phyloP scores from a whole-genome alignment of 2,113 vertebrate genomes.

The Paradoxurus hermaphroditus region DNA sequence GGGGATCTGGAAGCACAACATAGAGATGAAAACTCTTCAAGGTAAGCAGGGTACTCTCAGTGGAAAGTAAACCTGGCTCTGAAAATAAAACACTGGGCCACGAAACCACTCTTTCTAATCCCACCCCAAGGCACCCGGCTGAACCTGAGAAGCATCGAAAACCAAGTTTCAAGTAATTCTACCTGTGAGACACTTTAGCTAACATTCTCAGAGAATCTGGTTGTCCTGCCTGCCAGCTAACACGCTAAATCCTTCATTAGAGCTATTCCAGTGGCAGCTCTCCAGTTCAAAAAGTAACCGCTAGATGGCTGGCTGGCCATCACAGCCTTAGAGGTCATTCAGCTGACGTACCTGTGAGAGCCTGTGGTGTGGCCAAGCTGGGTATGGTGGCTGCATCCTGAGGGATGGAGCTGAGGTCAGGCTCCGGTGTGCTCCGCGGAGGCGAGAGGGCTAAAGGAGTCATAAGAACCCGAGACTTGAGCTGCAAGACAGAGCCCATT shows the following conservation, averaged over 20 bases:
- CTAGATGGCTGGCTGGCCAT: neutral
- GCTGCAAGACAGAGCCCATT: slow-evolving; percentile 83
- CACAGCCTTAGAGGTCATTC: neutral
- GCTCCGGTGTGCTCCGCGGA: slow-evolving; percentile 92
- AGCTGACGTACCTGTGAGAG: slow-evolving; percentile 89
- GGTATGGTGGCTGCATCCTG: slow-evolving; percentile 95
- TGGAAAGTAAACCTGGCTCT: neutral
- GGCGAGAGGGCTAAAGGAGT: slow-evolving; percentile 92
- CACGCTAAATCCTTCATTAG: neutral
- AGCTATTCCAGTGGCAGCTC: neutral
- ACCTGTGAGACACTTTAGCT: neutral
- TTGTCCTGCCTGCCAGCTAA: neutral
- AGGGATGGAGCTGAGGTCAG: slow-evolving; percentile 93
- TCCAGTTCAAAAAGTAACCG: neutral
- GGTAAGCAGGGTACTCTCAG: neutral
- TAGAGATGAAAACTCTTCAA: neutral
- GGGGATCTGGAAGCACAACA: neutral
- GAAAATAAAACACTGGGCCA: neutral
- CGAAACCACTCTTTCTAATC: neutral
- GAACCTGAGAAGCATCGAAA: neutral
- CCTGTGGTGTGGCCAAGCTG: slow-evolving; percentile 88
- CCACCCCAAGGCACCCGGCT: neutral
- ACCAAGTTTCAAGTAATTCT: neutral
- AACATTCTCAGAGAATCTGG: neutral
- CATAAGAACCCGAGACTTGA: slow-evolving; percentile 93